Evolutionary conservation across 2,797 vertebrate genomes (phyloP).

Genomic region (Argentina silus): DNA sequence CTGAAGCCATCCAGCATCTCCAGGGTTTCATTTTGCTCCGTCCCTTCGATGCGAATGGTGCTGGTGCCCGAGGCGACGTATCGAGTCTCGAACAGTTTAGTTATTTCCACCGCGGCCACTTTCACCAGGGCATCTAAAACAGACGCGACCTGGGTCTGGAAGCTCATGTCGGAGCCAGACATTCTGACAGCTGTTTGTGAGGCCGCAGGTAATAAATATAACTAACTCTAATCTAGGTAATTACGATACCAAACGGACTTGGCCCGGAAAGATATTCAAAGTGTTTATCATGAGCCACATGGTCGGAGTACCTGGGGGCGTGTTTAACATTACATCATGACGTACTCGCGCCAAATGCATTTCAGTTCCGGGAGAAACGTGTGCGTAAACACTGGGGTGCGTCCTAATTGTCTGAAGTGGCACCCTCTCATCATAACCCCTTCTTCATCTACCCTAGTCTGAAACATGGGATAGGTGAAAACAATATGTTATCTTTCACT

Average conservation of each 20-base stretch:
- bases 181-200: conserved; percentile 34
- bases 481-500: no score
- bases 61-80: conserved; percentile 41
- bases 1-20: not conserved
- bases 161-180: conserved; percentile 57
- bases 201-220: no score
- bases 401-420: no score
- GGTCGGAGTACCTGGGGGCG: not conserved
- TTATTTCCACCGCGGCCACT: conserved; percentile 74
- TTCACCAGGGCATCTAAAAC: conserved; percentile 71
- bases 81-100: conserved; percentile 76
- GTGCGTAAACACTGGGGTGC: not conserved
- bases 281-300: conserved; percentile 13
- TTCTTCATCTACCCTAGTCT: no score
- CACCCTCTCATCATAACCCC: no score
- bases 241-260: not conserved
- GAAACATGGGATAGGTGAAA: no score
- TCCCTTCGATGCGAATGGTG: conserved; percentile 24
- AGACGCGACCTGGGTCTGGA: conserved; percentile 75
- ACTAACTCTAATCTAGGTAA: not conserved
- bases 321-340: not conserved
- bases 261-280: not conserved
- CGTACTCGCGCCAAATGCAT: not conserved
- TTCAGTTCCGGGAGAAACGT: conserved; percentile 8
- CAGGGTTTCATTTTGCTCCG: not conserved